phyloP scores from a whole-genome alignment of 2,797 vertebrate species.

The Lagorchestes hirsutus region DNA sequence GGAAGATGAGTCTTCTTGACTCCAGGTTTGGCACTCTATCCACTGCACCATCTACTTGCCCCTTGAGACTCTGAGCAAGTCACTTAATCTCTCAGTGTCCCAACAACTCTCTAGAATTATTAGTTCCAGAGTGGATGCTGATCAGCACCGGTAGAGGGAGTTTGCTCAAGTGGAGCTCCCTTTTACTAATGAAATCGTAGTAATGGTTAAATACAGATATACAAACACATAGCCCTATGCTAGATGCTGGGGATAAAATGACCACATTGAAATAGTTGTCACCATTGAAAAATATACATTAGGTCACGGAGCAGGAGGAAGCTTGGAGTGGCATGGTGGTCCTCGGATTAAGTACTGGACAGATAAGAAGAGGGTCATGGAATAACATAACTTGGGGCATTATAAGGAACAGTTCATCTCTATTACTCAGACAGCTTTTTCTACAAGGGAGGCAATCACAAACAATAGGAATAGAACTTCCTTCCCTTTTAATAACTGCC shows the following conservation, averaged over 20 bases:
- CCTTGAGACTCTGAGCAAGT: not conserved
- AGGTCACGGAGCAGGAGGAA: not conserved
- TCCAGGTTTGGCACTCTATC: no score
- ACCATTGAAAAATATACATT: not conserved
- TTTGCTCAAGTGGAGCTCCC: not conserved
- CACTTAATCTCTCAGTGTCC: not conserved
- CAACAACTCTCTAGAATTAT: not conserved
- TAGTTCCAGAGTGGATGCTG: not conserved
- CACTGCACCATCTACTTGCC: no score
- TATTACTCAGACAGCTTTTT: not conserved
- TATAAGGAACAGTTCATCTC: not conserved
- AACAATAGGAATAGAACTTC: not conserved
- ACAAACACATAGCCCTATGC: not conserved
- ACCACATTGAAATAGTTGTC: not conserved
- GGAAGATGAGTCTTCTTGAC: no score
- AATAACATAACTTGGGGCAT: not conserved
- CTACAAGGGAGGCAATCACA: not conserved
- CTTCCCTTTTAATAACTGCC: not conserved
- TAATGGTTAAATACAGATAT: not conserved
- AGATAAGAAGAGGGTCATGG: not conserved
- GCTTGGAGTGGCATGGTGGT: not conserved
- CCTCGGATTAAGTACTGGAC: constrained; percentile 6
- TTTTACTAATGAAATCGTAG: not conserved
- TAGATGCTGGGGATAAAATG: not conserved
- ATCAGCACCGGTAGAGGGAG: not conserved